These are phyloP conservation scores for Phocoena sinus DNA, from an alignment of 2,113 vertebrate species.

Conservation along the genomic window DNA sequence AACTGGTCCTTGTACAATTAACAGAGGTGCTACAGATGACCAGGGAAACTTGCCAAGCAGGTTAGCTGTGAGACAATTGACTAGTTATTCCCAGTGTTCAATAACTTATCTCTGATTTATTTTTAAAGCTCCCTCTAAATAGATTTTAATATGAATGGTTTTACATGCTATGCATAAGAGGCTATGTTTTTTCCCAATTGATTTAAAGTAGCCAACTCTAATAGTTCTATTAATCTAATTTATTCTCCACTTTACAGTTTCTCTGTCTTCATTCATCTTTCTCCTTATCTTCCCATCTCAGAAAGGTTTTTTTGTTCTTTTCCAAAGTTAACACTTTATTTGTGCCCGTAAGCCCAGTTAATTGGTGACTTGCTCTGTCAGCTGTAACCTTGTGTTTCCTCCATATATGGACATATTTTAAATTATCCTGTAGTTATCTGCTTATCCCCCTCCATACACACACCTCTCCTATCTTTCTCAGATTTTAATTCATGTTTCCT, in stretches of 20 bases:
- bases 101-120: neutral
- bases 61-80: neutral
- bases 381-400: neutral
- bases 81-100: neutral
- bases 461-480: neutral
- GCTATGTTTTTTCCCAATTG: neutral
- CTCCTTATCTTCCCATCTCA: neutral
- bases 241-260: neutral
- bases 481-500: slow-evolving; percentile 19
- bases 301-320: neutral
- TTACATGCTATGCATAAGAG: neutral
- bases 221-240: neutral
- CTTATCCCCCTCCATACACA: neutral
- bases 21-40: neutral
- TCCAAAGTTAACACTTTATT: neutral
- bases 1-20: neutral
- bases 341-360: neutral
- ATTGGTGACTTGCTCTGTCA: neutral
- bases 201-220: neutral
- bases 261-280: neutral
- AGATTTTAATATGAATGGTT: neutral
- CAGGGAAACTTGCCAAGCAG: slow-evolving; percentile 14
- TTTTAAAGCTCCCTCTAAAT: neutral
- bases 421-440: neutral
- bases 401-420: neutral